phyloP scores from a whole-genome alignment of 2,113 vertebrate species.

The Proterorhinus semilunaris region DNA sequence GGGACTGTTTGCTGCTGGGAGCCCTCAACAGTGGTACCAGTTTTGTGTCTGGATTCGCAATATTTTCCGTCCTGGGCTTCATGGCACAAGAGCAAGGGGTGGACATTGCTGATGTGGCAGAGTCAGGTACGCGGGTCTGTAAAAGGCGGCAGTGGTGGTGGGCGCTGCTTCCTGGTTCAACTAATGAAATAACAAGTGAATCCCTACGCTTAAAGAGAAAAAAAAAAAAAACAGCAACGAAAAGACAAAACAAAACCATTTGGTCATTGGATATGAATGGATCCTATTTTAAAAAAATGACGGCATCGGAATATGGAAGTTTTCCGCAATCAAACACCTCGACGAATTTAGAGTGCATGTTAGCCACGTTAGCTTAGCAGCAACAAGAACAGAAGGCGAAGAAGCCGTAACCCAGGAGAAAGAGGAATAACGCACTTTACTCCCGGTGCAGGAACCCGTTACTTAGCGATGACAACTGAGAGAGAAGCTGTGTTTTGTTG shows the following conservation, averaged over 20 bases:
- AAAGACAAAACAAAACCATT: slow-evolving; percentile 46
- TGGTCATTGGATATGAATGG: slow-evolving; percentile 30
- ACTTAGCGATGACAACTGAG: background rate
- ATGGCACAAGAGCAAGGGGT: slow-evolving; percentile 99
- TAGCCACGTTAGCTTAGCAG: slow-evolving; percentile 2
- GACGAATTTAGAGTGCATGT: slow-evolving; percentile 46
- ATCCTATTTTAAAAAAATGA: slow-evolving; percentile 52
- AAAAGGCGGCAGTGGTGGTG: slow-evolving; percentile 91
- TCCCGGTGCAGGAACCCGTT: background rate
- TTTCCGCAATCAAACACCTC: slow-evolving; percentile 68
- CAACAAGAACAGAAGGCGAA: background rate
- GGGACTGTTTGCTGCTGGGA: slow-evolving; percentile 99
- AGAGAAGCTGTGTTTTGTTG: background rate
- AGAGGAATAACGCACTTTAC: background rate
- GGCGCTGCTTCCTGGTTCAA: slow-evolving; percentile 87
- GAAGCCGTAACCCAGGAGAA: slow-evolving; percentile 8
- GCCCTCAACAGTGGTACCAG: slow-evolving; percentile 99
- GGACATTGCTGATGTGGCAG: slow-evolving; percentile 99
- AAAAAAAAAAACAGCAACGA: slow-evolving; percentile 59
- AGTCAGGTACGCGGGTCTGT: slow-evolving; percentile 97
- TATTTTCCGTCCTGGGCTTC: slow-evolving; percentile 99
- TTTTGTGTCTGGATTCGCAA: slow-evolving; percentile 99
- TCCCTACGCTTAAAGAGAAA: background rate
- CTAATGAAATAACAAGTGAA: slow-evolving; percentile 56
- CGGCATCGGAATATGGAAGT: slow-evolving; percentile 62